Evolutionary conservation across 2,797 vertebrate species (phyloP).

Genomic region (Hydrolagus colliei): DNA sequence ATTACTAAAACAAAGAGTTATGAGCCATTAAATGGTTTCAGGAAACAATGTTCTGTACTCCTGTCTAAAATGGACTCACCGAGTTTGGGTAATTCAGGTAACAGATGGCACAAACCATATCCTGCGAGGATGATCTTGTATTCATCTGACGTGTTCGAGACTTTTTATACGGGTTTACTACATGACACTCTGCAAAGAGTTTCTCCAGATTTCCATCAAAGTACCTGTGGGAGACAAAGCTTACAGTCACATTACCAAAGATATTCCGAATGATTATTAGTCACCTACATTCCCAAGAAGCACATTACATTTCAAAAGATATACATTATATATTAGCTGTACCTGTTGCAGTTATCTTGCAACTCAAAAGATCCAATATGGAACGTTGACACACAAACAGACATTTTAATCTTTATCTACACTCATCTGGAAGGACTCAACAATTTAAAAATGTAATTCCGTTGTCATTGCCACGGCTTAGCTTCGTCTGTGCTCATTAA

Average conservation of each 20-base stretch:
- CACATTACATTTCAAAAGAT: no score
- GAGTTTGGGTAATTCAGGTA: conserved; percentile 98
- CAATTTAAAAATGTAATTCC: no score
- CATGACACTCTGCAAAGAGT: conserved; percentile 98
- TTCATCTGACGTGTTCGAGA: conserved; percentile 93
- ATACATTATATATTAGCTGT: no score
- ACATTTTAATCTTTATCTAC: no score
- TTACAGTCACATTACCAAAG: background rate
- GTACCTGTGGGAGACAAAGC: conserved; percentile 68
- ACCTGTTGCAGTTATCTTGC: no score
- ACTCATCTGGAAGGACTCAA: no score
- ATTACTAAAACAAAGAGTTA: background rate
- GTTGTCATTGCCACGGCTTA: no score
- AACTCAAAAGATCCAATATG: no score
- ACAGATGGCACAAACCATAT: conserved; percentile 99
- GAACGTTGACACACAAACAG: no score
- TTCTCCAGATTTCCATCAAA: conserved; percentile 98
- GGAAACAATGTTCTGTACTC: background rate
- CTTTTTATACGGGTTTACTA: conserved; percentile 99
- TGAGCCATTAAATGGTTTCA: background rate
- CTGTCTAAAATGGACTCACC: conserved; percentile 63
- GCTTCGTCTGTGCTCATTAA: no score
- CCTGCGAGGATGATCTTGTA: conserved; percentile 93
- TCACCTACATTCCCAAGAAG: no score
- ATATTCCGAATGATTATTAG: no score